Conservation (phyloP, 92 coral and sea anemone genomes). For the Zoanthus solanderi region DNA sequence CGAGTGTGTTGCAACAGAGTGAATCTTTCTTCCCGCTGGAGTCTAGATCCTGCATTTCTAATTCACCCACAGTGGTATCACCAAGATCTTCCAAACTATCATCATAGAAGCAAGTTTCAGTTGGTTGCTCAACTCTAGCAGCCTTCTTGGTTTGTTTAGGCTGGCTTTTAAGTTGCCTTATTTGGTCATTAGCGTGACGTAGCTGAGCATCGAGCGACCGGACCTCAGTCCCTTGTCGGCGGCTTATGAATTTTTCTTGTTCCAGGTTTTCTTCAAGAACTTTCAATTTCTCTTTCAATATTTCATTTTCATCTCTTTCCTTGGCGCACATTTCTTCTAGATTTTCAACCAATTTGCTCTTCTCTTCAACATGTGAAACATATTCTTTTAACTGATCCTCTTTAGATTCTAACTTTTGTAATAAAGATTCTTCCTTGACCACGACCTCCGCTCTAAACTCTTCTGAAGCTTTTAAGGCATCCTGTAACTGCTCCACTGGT, state of each 20-base stretch:
- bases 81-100: slow-evolving; percentile 65
- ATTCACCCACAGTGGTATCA: slow-evolving; percentile 50
- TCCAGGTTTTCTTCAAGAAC: slow-evolving; percentile 62
- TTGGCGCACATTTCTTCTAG: slow-evolving; percentile 51
- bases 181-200: slow-evolving; percentile 76
- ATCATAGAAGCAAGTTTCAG: slow-evolving; percentile 47
- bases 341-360: slow-evolving; percentile 69
- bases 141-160: slow-evolving; percentile 24
- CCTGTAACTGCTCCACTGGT: slow-evolving; percentile 48
- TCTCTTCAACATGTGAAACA: slow-evolving; percentile 63
- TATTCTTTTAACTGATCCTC: slow-evolving; percentile 54
- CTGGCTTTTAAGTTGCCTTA: slow-evolving; percentile 68
- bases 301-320: slow-evolving; percentile 57
- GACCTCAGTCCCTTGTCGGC: slow-evolving; percentile 82
- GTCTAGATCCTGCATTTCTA: slow-evolving; percentile 66
- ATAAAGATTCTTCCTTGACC: slow-evolving; percentile 33
- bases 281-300: slow-evolving; percentile 50
- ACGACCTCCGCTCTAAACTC: slow-evolving; percentile 51
- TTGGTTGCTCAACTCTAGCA: slow-evolving; percentile 29
- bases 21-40: slow-evolving; percentile 43
- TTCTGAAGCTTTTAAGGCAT: slow-evolving; percentile 21
- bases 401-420: slow-evolving; percentile 49
- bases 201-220: slow-evolving; percentile 94
- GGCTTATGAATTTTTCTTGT: slow-evolving; percentile 76
- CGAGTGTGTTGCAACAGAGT: slow-evolving; percentile 16